phyloP scores from a whole-genome alignment of 2,888 invertebrate genomes.

The Ichneumon xanthorius region DNA sequence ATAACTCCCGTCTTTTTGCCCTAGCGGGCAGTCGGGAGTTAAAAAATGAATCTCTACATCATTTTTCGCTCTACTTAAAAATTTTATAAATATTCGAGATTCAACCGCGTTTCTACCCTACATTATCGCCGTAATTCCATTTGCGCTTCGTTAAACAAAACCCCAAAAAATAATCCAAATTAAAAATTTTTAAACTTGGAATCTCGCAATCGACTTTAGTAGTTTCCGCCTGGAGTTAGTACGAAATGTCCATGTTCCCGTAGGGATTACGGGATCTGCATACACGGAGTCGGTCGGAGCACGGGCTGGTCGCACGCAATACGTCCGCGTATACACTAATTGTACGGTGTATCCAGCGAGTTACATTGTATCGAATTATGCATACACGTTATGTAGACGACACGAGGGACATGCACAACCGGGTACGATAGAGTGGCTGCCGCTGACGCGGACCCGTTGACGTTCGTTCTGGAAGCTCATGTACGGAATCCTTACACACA shows the following conservation, averaged over 20 bases:
- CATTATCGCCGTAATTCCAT: not conserved
- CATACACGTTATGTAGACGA: slow-evolving; percentile 69
- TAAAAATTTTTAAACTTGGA: too few species aligned
- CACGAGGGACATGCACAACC: slow-evolving; percentile 57
- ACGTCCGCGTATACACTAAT: slow-evolving; percentile 76
- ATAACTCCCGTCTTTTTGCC: too few species aligned
- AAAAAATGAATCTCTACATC: too few species aligned
- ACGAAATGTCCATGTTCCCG: slow-evolving; percentile 44
- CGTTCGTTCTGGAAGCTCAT: slow-evolving; percentile 61
- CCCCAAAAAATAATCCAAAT: not conserved
- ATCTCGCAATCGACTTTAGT: not conserved
- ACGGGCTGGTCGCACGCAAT: slow-evolving; percentile 54
- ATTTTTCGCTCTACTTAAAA: not conserved
- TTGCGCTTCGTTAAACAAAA: not conserved
- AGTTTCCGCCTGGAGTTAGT: not conserved
- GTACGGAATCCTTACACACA: slow-evolving; percentile 48
- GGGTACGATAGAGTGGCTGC: slow-evolving; percentile 34
- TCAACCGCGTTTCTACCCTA: not conserved
- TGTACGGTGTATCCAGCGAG: slow-evolving; percentile 75
- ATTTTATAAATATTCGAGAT: not conserved
- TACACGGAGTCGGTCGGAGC: slow-evolving; percentile 40
- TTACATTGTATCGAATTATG: slow-evolving; percentile 76
- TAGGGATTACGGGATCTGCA: slow-evolving; percentile 35
- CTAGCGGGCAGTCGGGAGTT: too few species aligned
- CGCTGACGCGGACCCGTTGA: slow-evolving; percentile 57